A percentile compares a stretch with the other conserved stretches of the same genome.
These are phyloP conservation scores for Tolmerus cingulatus DNA, from an alignment of 2,888 invertebrate genomes.

Conservation along the genomic window DNA sequence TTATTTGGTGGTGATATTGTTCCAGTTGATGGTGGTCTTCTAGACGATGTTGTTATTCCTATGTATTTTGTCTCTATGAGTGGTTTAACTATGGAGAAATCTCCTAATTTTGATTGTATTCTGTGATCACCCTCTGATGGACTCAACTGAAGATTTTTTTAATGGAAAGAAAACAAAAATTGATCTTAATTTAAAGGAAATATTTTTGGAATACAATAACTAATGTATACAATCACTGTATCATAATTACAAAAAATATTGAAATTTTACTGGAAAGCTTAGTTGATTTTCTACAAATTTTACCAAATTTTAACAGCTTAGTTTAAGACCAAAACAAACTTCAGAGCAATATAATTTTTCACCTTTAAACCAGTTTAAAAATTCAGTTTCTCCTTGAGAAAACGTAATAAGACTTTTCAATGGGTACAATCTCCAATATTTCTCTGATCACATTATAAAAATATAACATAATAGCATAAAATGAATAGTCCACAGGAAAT, in stretches of 20 bases:
- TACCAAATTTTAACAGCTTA: too few relatives aligned
- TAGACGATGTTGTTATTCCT: conserved; percentile 50
- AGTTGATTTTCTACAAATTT: too few relatives aligned
- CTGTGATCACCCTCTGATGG: conserved; percentile 60
- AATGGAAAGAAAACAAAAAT: background rate
- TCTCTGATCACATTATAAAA: too few relatives aligned
- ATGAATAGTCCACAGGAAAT: too few relatives aligned
- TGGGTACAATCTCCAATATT: too few relatives aligned
- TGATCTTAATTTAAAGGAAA: background rate
- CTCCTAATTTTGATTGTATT: conserved; percentile 60
- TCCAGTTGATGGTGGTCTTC: conserved; percentile 15
- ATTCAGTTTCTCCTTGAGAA: too few relatives aligned
- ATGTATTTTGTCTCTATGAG: conserved; percentile 57
- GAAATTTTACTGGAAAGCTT: background rate
- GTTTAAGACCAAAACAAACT: too few relatives aligned
- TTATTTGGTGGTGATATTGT: conserved; percentile 46
- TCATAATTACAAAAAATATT: background rate
- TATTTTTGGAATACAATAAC: background rate
- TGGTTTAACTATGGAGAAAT: conserved; percentile 57
- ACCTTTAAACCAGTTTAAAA: too few relatives aligned
- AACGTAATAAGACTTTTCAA: too few relatives aligned
- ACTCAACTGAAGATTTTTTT: conserved; percentile 43
- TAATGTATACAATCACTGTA: background rate
- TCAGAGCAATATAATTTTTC: too few relatives aligned
- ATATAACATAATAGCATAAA: too few relatives aligned